Evolutionary conservation across 2,113 vertebrate species (phyloP), one percentile per base, ranked within the genome.

Genomic region (Mastomys coucha): DNA sequence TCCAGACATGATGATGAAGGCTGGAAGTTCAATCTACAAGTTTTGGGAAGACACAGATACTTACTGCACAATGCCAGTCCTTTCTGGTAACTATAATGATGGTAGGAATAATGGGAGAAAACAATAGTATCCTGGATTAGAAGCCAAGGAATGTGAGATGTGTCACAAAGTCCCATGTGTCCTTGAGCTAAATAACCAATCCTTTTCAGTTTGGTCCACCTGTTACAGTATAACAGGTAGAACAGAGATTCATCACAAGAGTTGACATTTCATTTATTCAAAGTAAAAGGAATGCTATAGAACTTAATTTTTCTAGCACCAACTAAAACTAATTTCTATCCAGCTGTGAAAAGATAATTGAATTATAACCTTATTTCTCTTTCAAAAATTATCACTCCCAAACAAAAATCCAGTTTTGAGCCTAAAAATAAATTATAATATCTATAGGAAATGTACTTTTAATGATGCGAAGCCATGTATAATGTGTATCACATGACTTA

Each of bases 261-360:
- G 8, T 31, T 96, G 80, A 93, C 77, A 77, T 73, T 88, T 86
- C 36, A 86, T 70, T 90, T 94, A 88, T 91, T 92, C 75, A 94
- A 94, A 82, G 72, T 45, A 93, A 97, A 95, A 93, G 58, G 24
- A 93, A 93, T 95, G 63, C 45, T 67, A 63, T 36, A 91, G 60
- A 86, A 81, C 72, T 95, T 93, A 89, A 96, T 91, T 96, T 96
- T 97, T 96, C 67, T 95, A 86, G 93, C 28, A 77, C 51, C 45
- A 91, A 39, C 49, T 92, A 91, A 94, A 97, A 97, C 95, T 96
- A 96, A 96, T 97, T 96, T 97, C 88, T 94, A 90, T 91, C 92
- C 86, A 95, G 85, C 93, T 96, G 81, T 97, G 97, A 95, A 95
- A 93, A 94, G 76, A 81, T 93, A 93, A 97, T 92, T 97, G 95